Conservation (phyloP, 2,797 vertebrate genomes). For the Melanotaenia trifasciata region DNA sequence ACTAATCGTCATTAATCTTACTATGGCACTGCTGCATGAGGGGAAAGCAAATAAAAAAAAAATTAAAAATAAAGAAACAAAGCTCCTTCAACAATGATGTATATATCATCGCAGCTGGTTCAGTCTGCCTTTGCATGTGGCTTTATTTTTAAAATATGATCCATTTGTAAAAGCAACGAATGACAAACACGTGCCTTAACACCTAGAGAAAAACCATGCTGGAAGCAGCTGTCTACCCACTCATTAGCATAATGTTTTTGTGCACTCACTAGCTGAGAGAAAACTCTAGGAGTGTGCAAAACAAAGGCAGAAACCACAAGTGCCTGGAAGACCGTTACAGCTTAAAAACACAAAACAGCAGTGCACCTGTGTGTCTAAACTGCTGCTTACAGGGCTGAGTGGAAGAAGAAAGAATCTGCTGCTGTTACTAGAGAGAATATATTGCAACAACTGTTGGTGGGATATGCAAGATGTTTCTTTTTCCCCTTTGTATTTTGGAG, state of each 20-base stretch:
- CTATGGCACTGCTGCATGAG: conserved; percentile 25
- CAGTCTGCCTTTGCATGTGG: not conserved
- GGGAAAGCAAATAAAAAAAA: conserved; percentile 1
- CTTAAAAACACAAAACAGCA: conserved; percentile 79
- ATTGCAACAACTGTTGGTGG: conserved; percentile 64
- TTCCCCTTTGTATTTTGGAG: conserved; percentile 31
- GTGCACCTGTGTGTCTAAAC: conserved; percentile 83
- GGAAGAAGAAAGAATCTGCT: conserved; percentile 61
- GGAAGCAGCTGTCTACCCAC: conserved; percentile 79
- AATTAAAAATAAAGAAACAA: conserved; percentile 27
- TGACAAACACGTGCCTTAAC: conserved; percentile 49
- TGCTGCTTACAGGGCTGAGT: conserved; percentile 69
- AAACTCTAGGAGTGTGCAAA: conserved; percentile 75
- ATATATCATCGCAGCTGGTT: conserved; percentile 25
- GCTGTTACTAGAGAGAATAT: conserved; percentile 53
- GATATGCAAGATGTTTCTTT: conserved; percentile 43
- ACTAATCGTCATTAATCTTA: conserved; percentile 40
- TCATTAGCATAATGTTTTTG: conserved; percentile 84
- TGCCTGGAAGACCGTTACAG: conserved; percentile 82
- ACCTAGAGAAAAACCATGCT: conserved; percentile 55
- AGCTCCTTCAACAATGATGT: conserved; percentile 28
- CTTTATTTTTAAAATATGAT: conserved; percentile 39
- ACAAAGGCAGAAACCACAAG: conserved; percentile 84
- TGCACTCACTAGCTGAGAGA: conserved; percentile 65
- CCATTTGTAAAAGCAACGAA: conserved; percentile 45